Base-by-base conservation (phyloP, 2,888 invertebrate genomes). In the Eupithecia abbreviata region DNA sequence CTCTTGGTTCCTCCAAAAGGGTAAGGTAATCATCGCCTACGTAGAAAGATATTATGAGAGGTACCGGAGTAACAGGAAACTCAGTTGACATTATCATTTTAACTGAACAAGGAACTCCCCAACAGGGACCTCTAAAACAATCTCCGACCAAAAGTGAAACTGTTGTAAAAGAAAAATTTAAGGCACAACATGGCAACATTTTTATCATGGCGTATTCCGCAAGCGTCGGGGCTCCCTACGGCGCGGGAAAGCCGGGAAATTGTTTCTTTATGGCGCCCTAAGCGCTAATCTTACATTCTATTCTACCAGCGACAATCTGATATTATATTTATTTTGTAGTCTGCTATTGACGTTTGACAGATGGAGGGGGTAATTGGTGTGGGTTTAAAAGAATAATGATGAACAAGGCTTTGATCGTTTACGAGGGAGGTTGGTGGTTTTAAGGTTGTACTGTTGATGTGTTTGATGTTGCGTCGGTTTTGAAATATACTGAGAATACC, bases 231-330 rank as follows among this genome's bases (percentile, higher is more conserved):
- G 83, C 86, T 87, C 90, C 91, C 78, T 90, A 62, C 86, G 85
- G 86, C 87, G 89, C 84, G 87, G 90, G 87, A 89, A 90, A 87
- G 87, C 89, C 90, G 89, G 92, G 88, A 94, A 94, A 95, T 94
- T 94, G 94, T 94, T 95, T 94, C 93, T 94, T 93, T 93, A 94
- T 91, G 89, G 90, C 93, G 87, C 94, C 91, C 93, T 88, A 86
- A 88, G 90, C 90, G 93, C 92, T 95, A 94, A 95, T 94, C 93
- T 93, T 88, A 75, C 81, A 79, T 84, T 87, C 86, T 77, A 67
- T 71, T 72, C 85, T 84, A 79, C 86, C 80, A 74, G 82, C 82
- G 84, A 84, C 85, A 84, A 84, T 84, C 84, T 84, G 81, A 80
- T 83, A 82, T 92, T 87, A 93, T 93, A 92, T 93, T 93, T 92